Base-by-base conservation (phyloP, 2,797 vertebrate species). In the Acrossocheilus fasciatus region DNA sequence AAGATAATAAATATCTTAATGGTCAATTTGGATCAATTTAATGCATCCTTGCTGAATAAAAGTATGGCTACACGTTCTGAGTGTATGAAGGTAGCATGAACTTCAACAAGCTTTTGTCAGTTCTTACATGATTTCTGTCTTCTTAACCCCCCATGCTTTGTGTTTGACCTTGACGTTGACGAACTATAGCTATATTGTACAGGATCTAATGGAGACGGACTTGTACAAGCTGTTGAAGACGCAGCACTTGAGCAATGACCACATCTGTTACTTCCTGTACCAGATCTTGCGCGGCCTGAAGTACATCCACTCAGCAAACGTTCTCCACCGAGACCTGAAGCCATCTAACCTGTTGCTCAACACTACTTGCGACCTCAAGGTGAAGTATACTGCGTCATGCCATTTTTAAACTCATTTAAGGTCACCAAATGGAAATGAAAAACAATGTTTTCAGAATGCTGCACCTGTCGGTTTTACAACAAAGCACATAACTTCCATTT, bases 141-240 rank as follows among this genome's bases (percentile, higher is more conserved):
- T 36, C 84, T 69, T 57, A 91, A 68, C 26, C 34, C 14, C 36
- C 14, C 36, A 52, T 84, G 45, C 59, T 75, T 75, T 70, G 26
- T 36, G 14, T 50, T 76, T 78, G 50, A 87, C 94, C 93, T 95
- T 96, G 91, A 96, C 93, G 74, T 8, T 43, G 36, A n/a, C 12
- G 36, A 68, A 68, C 34, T 59, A 81, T 93, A 98, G 98, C 86
- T 98, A 98, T 93, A 98, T 99, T 0, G 98, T 99, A 36, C 97
- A 98, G 94, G 97, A 98, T 87, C 95, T 99, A 93, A 98, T 98
- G 98, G 98, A 98, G 94, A 98, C 97, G 0, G 98, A 99, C 93
- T 94, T 99, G 3, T 98, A 98, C 95, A 98, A 99, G 93, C 94
- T 99, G 94, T 96, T 98, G 91, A 98, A 98, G 87, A 92, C 93